Evolutionary conservation across 2,888 invertebrate species (phyloP).

Genomic region (Cepaea hortensis): DNA sequence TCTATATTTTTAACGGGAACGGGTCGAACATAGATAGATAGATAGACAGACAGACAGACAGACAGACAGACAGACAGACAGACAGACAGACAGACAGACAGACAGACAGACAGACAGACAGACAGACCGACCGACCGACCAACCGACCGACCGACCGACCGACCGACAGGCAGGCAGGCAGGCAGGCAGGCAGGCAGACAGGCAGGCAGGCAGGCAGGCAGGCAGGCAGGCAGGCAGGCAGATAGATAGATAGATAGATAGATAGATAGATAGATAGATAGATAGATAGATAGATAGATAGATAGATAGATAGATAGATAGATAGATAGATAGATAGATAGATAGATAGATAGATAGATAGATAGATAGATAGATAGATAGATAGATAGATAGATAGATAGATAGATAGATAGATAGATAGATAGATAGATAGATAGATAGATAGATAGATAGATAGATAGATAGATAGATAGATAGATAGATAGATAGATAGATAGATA

Average conservation of each 20-base stretch:
- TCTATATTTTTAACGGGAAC: too few relatives aligned
- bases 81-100: too few relatives aligned
- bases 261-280: background rate
- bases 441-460: background rate
- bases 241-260: too few relatives aligned
- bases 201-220: background rate
- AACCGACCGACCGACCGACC: too few relatives aligned
- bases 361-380: slow-evolving; percentile 5
- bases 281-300: background rate
- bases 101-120: too few relatives aligned
- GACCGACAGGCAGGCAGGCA: too few relatives aligned
- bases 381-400: background rate
- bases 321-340: background rate
- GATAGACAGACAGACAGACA: too few relatives aligned
- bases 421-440: background rate
- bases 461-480: background rate
- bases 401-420: slow-evolving; percentile 1
- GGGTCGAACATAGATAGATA: too few relatives aligned
- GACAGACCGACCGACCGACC: too few relatives aligned
- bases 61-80: too few relatives aligned
- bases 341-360: slow-evolving; percentile 7
- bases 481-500: background rate
- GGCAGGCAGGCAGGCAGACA: too few relatives aligned
- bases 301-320: slow-evolving; percentile 2
- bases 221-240: background rate